Base-by-base conservation (phyloP, 1,140 invertebrate species). In the Melanaphis sacchari region DNA sequence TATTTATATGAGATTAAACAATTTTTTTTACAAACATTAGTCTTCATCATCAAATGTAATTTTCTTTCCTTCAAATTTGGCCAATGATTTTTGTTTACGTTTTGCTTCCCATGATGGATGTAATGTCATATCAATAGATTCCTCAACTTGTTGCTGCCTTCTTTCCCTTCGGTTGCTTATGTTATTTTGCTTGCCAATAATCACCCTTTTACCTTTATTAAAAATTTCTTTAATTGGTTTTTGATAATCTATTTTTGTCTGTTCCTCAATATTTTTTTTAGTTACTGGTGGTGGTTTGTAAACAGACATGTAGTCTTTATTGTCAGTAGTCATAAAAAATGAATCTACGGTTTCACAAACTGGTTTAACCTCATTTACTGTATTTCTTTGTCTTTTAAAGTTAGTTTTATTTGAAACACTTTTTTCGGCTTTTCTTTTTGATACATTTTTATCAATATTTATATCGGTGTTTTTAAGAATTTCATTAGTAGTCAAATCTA, bases 91-190 rank as follows among this genome's bases (percentile, higher is more conserved):
- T 93, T 95, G 94, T 93, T 95, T 95, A 89, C 95, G 96, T 94
- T 96, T 96, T 9, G 96, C 96, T 94, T 96, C 95, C 96, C 96
- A 96, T 24, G 96, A 96, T 7, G 96, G 96, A 95, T 96, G 96
- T 93, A 96, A 94, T 94, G n/a, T 5, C 21, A n/a, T 93, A 52
- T 93, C 91, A 36, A 85, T 9, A 41, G 21, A 82, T 84, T 93
- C 91, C 31, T 84, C 91, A 11, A 92, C 43, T 54, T 84, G 41
- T 90, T 93, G 66, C 36, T 93, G 59, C 40, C 90, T 94, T 90
- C 93, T 93, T 59, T 94, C 94, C 59, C 88, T 81, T 66, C 93
- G 43, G n/a, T 91, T 85, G 11, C 85, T 26, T 43, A 90, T 54
- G 21, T 24, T 24, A 40, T 93, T 94, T 91, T 94, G 38, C 46